Percentiles rank a stretch among this genome's conserved stretches.
These are phyloP conservation scores for Bradysia coprophila DNA, from an alignment of 1,140 invertebrate genomes.

Conservation along the genomic window DNA sequence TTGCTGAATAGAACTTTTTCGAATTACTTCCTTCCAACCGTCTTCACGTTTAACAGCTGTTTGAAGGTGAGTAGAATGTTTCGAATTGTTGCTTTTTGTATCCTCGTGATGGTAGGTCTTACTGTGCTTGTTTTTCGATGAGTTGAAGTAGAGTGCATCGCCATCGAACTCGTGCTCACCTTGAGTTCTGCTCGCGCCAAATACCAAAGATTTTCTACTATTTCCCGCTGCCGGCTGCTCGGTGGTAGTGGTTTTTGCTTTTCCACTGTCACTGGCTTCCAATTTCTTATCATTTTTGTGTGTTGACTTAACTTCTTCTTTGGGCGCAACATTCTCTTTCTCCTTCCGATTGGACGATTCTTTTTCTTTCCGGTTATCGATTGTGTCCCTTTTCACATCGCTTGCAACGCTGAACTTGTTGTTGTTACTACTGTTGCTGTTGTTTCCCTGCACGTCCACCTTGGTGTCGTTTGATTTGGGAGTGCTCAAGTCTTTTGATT, in stretches of 20 bases:
- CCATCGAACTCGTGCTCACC: not conserved
- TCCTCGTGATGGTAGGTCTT: not conserved
- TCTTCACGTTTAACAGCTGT: conserved; percentile 50
- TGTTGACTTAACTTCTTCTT: conserved; percentile 10
- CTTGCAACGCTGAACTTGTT: not conserved
- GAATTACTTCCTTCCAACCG: conserved; percentile 92
- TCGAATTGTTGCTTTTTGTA: not conserved
- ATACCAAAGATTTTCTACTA: not conserved
- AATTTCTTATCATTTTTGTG: conserved; percentile 3
- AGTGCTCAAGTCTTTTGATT: not conserved
- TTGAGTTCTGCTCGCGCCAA: not conserved
- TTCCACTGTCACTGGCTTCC: not conserved
- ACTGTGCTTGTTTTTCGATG: not conserved
- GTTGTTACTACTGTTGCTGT: conserved; percentile 9
- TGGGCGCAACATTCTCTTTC: conserved; percentile 23
- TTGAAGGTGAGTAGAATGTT: not conserved
- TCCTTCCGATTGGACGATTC: conserved; percentile 5
- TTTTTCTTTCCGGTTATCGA: not conserved
- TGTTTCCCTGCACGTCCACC: not conserved
- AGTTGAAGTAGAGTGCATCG: not conserved
- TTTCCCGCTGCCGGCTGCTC: conserved; percentile 1
- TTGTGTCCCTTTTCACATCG: not conserved
- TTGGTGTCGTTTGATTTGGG: not conserved
- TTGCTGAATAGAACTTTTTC: conserved; percentile 44
- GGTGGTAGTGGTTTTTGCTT: conserved; percentile 1